These are phyloP conservation scores for Talpa occidentalis DNA, from an alignment of 2,113 vertebrate genomes.

Conservation along the genomic window DNA sequence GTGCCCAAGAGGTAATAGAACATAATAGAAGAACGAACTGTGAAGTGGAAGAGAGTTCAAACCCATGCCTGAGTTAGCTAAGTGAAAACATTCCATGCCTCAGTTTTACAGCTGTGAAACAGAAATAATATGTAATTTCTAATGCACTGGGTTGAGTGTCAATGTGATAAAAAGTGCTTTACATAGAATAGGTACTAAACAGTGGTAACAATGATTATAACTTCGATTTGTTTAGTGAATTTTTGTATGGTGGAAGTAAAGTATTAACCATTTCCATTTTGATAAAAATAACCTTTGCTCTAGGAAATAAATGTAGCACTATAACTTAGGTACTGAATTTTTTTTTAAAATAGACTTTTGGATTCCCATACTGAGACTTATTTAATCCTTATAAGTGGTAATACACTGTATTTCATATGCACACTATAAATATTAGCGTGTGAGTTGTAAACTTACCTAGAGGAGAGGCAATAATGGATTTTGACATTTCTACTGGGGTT, in stretches of 20 bases:
- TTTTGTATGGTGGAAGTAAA: conserved; percentile 25
- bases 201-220: neutral
- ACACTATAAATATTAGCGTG: neutral
- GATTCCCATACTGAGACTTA: neutral
- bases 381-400: neutral
- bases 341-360: neutral
- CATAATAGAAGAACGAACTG: neutral
- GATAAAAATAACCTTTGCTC: neutral
- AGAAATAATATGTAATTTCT: conserved; percentile 3
- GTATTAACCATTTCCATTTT: conserved; percentile 18
- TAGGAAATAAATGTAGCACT: neutral
- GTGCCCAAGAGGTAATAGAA: neutral
- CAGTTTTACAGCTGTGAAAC: neutral
- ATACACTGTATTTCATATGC: neutral
- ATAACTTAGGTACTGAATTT: neutral
- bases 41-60: neutral
- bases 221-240: neutral
- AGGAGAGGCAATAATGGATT: neutral
- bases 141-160: neutral
- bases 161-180: neutral
- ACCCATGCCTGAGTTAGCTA: neutral
- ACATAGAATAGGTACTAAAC: neutral
- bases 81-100: neutral
- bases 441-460: neutral
- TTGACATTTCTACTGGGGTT: neutral